Evolutionary conservation across 2,113 vertebrate genomes (phyloP).

Genomic region (Arvicanthis niloticus): DNA sequence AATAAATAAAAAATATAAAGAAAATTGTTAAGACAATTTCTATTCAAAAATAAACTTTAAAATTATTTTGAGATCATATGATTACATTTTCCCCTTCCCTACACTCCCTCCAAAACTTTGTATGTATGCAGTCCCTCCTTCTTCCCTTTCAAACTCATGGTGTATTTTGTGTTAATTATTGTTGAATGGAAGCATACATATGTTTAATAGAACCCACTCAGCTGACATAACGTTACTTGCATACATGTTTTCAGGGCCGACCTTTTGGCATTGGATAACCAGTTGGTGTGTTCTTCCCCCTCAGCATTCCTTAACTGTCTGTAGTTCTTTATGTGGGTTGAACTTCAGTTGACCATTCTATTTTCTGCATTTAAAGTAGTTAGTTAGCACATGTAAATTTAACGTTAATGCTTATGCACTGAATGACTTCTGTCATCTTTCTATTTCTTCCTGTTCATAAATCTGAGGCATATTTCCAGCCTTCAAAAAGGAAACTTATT

Average conservation of each 20-base stretch:
- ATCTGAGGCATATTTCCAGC: background rate
- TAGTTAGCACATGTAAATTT: background rate
- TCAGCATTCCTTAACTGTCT: background rate
- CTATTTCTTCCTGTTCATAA: background rate
- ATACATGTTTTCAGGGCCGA: background rate
- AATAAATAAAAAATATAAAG: background rate
- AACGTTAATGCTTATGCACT: background rate
- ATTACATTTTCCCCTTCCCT: background rate
- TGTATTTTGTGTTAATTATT: background rate
- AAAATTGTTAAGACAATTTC: no score
- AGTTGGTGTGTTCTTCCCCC: background rate
- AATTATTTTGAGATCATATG: background rate
- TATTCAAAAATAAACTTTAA: background rate
- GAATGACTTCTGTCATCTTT: background rate
- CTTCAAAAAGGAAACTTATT: background rate
- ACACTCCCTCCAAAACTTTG: background rate
- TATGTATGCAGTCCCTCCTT: background rate
- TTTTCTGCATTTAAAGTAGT: background rate
- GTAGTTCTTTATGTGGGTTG: background rate
- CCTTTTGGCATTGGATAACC: background rate
- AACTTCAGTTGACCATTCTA: background rate
- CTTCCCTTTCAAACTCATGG: background rate
- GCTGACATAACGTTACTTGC: no score
- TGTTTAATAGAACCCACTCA: background rate
- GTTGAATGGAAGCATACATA: background rate